Evolutionary conservation across 1,140 invertebrate species (phyloP).

Genomic region (Grapholita molesta): DNA sequence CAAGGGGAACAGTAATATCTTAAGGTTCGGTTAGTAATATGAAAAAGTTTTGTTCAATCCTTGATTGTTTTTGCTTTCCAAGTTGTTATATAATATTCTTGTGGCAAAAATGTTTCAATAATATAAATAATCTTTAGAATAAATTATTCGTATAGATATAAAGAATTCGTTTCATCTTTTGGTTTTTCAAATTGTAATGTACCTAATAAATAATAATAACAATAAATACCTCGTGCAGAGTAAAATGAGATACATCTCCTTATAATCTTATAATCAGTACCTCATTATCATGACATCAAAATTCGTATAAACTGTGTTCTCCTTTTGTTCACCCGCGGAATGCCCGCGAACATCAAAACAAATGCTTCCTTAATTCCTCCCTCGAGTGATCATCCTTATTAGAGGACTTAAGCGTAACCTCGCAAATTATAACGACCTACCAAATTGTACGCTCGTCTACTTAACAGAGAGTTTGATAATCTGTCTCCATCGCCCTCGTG

Average conservation of each 20-base stretch:
- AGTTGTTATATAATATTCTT: no score
- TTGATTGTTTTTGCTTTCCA: no score
- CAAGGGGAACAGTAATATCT: not conserved
- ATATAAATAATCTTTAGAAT: no score
- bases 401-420: constrained; percentile 70
- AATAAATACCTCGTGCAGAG: not conserved
- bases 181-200: no score
- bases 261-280: not conserved
- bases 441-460: constrained; percentile 54
- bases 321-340: constrained; percentile 24
- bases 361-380: constrained; percentile 60
- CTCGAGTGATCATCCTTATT: constrained; percentile 71
- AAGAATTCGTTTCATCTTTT: no score
- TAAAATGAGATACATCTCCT: constrained; percentile 1
- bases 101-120: no score
- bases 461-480: constrained; percentile 65
- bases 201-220: not conserved
- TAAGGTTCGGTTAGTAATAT: not conserved
- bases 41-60: not conserved
- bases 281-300: constrained; percentile 17
- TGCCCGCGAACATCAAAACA: constrained; percentile 64
- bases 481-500: constrained; percentile 45
- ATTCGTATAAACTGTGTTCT: constrained; percentile 19
- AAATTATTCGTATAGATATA: no score
- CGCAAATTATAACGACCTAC: constrained; percentile 68